A percentile compares a stretch with the other conserved stretches of the same genome.
Evolutionary conservation across 2,797 vertebrate genomes (phyloP).

Genomic region (Schizopygopsis malacanthus): DNA sequence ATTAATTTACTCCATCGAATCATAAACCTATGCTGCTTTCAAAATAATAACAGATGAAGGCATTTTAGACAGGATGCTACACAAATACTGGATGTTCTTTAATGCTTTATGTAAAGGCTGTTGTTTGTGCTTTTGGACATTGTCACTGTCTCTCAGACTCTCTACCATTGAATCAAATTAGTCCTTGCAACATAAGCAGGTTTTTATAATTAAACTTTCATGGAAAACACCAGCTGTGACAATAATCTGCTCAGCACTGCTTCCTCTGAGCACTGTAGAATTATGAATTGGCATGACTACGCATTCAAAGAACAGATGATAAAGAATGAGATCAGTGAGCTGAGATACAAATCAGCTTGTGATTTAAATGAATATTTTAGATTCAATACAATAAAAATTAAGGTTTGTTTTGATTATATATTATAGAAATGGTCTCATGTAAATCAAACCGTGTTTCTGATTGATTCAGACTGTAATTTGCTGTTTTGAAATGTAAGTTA

Average conservation of each 20-base stretch:
- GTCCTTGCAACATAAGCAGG: slow-evolving; percentile 6
- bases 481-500: neutral
- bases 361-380: neutral
- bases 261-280: slow-evolving; percentile 1
- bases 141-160: neutral
- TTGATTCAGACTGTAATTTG: neutral
- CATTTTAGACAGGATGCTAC: slow-evolving; percentile 1
- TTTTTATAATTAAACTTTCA: slow-evolving; percentile 14
- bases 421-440: neutral
- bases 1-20: neutral
- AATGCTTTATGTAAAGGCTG: neutral
- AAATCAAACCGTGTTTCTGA: neutral
- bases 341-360: neutral
- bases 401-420: neutral
- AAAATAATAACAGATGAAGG: neutral
- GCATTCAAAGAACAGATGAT: neutral
- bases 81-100: neutral
- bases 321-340: slow-evolving; percentile 7
- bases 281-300: neutral
- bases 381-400: neutral
- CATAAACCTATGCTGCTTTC: neutral
- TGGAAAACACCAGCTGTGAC: slow-evolving; percentile 22
- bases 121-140: neutral
- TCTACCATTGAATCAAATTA: neutral
- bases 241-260: slow-evolving; percentile 5